Evolutionary conservation across 2,888 invertebrate species (phyloP).

Genomic region (Lithophane socia): DNA sequence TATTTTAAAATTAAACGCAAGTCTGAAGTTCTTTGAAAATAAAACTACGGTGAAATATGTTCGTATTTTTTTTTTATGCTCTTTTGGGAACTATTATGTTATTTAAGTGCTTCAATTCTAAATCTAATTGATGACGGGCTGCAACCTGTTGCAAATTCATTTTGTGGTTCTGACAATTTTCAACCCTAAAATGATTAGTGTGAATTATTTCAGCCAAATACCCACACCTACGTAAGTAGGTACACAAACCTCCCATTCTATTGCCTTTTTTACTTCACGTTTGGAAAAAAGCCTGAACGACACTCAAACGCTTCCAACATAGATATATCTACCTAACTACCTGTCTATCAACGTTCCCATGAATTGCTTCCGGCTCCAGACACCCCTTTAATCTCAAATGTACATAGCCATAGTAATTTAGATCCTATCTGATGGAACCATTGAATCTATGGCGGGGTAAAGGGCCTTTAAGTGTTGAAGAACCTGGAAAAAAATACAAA

Average conservation of each 20-base stretch:
- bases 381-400: slow-evolving; percentile 88
- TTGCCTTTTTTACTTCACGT: not conserved
- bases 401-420: slow-evolving; percentile 87
- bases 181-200: slow-evolving; percentile 14
- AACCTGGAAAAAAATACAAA: slow-evolving; percentile 77
- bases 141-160: slow-evolving; percentile 51
- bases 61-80: not conserved
- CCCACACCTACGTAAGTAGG: not conserved
- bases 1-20: slow-evolving; percentile 51
- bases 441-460: slow-evolving; percentile 81
- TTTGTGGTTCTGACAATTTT: slow-evolving; percentile 21
- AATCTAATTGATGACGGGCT: slow-evolving; percentile 26
- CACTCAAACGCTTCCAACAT: slow-evolving; percentile 20
- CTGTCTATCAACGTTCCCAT: slow-evolving; percentile 63
- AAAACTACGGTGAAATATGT: slow-evolving; percentile 9
- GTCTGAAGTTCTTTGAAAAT: slow-evolving; percentile 37
- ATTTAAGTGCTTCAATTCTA: slow-evolving; percentile 17
- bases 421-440: slow-evolving; percentile 85
- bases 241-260: not conserved
- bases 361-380: slow-evolving; percentile 82
- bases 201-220: not conserved
- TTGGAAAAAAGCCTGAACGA: slow-evolving; percentile 21
- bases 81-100: slow-evolving; percentile 1
- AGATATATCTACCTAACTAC: slow-evolving; percentile 46
- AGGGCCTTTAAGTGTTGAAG: slow-evolving; percentile 81